Evolutionary conservation across 1,140 invertebrate genomes (phyloP).

Genomic region (fruit fly (Drosophila melanogaster)): Release_6_plus_ISO1_MT NC_004354.4:3263501-3264000

Average conservation of each 20-base stretch:
- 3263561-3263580: neutral
- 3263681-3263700: slow-evolving; percentile 38
- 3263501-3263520: neutral
- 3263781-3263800: slow-evolving; percentile 12
- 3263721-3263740: slow-evolving; percentile 60
- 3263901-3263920: slow-evolving; percentile 70
- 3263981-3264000: neutral
- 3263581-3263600: neutral
- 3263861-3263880: neutral
- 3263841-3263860: neutral
- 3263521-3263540: neutral
- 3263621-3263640: slow-evolving; percentile 10
- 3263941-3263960: slow-evolving; percentile 1
- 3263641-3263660: slow-evolving; percentile 14
- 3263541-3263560: neutral
- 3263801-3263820: slow-evolving; percentile 13
- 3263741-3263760: slow-evolving; percentile 15
- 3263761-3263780: slow-evolving; percentile 7
- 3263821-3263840: neutral
- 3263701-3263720: slow-evolving; percentile 65
- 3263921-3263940: slow-evolving; percentile 43
- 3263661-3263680: slow-evolving; percentile 39
- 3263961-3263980: neutral
- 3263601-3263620: slow-evolving; percentile 19
- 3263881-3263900: slow-evolving; percentile 7